Evolutionary conservation across 2,888 invertebrate species (phyloP).

Genomic region (Metalampra italica): DNA sequence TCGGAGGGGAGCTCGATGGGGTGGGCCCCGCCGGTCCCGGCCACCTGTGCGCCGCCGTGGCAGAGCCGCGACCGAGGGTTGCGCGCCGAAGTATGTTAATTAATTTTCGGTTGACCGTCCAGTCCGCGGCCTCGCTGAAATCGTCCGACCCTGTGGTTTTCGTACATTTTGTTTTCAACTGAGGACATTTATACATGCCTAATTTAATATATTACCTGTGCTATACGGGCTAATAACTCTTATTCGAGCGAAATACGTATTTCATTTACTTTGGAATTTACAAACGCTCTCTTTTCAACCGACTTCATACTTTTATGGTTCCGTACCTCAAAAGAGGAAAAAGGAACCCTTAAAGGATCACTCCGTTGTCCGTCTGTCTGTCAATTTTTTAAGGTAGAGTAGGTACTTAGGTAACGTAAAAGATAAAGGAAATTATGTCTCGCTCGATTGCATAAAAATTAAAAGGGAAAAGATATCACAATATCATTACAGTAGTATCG

Average conservation of each 20-base stretch:
- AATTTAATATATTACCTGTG: constrained; percentile 15
- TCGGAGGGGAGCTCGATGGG: constrained; percentile 32
- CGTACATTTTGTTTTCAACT: constrained; percentile 62
- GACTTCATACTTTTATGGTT: too few species aligned
- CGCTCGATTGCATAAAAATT: too few species aligned
- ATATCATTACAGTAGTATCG: too few species aligned
- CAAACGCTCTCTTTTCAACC: neutral
- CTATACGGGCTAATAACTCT: neutral
- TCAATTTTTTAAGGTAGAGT: too few species aligned
- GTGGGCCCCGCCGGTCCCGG: constrained; percentile 32
- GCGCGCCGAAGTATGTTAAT: constrained; percentile 76
- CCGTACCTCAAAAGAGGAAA: too few species aligned
- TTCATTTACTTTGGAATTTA: neutral
- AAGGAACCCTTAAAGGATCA: too few species aligned
- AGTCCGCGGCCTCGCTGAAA: constrained; percentile 59
- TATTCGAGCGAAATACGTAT: neutral
- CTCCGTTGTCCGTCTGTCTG: too few species aligned
- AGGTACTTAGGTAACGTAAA: too few species aligned
- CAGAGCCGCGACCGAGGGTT: constrained; percentile 43
- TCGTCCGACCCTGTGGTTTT: constrained; percentile 67
- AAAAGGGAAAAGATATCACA: too few species aligned
- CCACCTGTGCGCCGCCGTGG: constrained; percentile 43
- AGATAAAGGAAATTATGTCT: too few species aligned
- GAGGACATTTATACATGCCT: constrained; percentile 39
- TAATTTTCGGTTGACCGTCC: constrained; percentile 76